phyloP scores from a whole-genome alignment of 92 coral and sea anemone genomes.

The Epizoanthus illoricatus region DNA sequence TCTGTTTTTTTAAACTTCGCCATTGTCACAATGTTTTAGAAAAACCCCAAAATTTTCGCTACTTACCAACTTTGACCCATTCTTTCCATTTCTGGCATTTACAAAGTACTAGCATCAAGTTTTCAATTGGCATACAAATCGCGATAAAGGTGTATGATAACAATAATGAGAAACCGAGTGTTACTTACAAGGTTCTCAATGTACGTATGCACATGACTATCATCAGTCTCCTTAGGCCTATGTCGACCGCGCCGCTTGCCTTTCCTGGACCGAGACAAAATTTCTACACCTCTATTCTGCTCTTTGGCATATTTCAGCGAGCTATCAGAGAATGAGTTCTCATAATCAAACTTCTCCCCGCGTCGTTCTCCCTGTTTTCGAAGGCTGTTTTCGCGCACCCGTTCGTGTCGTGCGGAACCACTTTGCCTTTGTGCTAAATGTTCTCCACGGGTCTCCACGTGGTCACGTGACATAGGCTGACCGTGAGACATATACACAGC shows the following conservation, averaged over 20 bases:
- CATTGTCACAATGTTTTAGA: too few relatives aligned
- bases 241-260: neutral
- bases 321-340: neutral
- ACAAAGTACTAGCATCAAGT: too few relatives aligned
- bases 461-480: neutral
- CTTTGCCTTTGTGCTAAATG: too few relatives aligned
- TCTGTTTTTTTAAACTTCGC: too few relatives aligned
- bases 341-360: neutral
- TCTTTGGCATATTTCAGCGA: neutral
- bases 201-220: neutral
- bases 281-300: neutral
- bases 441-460: neutral
- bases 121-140: too few relatives aligned
- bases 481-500: neutral
- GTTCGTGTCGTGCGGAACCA: neutral
- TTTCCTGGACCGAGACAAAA: conserved; percentile 3
- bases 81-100: too few relatives aligned
- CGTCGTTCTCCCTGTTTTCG: neutral
- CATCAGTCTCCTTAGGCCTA: neutral
- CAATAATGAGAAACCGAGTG: neutral
- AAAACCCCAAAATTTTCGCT: too few relatives aligned
- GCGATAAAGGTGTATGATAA: too few relatives aligned
- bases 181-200: conserved; percentile 3
- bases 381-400: neutral
- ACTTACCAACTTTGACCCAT: too few relatives aligned